Evolutionary conservation across 1,140 invertebrate species (phyloP), one percentile per base, ranked within the genome.

Genomic region (Lasioglossum baleicum): DNA sequence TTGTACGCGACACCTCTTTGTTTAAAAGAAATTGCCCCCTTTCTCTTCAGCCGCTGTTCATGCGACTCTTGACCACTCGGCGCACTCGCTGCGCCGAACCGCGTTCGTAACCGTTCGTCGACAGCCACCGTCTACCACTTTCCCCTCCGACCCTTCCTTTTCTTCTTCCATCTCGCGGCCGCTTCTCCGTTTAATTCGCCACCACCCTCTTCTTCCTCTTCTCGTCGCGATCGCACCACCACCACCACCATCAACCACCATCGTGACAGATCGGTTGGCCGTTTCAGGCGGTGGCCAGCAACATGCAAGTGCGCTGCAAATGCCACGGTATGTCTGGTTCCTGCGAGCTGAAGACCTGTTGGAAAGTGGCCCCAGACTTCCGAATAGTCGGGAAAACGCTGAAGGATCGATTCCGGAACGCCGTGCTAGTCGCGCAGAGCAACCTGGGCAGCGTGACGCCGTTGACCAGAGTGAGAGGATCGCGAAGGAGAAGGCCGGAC

Each of bases 291-390:
- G 95, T 99, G 4, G 95, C 95, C 42, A 96, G 94, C 75, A 97
- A 96, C 90, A 97, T 98, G 95, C 96, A 97, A 90, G 95, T 97
- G 42, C 94, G 96, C 40, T 98, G 98, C 92, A 98, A 98, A 91
- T 99, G 98, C 90, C 98, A 99, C 90, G 98, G 98, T 2, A 96
- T 99, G 91, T 98, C 97, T 8, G 98, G 98, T 17, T 98, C 97
- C 83, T 99, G 98, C 90, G 97, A 98, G 86, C 92, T 99, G 40
- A 96, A 97, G 87, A 99, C 98, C 0, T 99, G 98, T 92, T 99
- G 98, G 98, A 95, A 96, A 85, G 95, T 97, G 0, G 96, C 97
- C 7, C 96, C 97, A 7, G 96, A 97, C 81, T 97, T 99, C 90
- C 95, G 96, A 4, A 90, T 95, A 10, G 95, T 99, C 0, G 98